phyloP scores from a whole-genome alignment of 1,140 invertebrate genomes.

The Globodera ellingtonae region DNA sequence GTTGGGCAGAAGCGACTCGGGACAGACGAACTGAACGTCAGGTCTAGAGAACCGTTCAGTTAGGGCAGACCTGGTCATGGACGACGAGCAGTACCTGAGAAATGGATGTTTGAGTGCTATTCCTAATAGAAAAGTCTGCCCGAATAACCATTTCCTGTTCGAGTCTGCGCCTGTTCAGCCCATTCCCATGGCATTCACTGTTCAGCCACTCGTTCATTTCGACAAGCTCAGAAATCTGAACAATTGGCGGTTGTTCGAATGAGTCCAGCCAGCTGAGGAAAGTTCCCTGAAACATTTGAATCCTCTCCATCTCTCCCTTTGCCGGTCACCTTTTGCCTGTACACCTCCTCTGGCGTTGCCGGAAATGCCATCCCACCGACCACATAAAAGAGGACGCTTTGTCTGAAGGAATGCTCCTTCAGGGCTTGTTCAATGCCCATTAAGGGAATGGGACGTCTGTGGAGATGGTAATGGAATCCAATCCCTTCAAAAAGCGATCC shows the following conservation, averaged over 20 bases:
- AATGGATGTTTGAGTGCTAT: neutral
- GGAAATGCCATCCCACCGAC: slow-evolving; percentile 36
- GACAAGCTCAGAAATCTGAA: slow-evolving; percentile 7
- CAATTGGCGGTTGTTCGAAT: slow-evolving; percentile 32
- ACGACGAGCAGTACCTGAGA: slow-evolving; percentile 16
- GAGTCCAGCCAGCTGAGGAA: slow-evolving; percentile 14
- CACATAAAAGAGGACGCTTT: slow-evolving; percentile 26
- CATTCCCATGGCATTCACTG: slow-evolving; percentile 24
- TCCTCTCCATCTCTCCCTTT: neutral
- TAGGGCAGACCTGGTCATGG: slow-evolving; percentile 14
- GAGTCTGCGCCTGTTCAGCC: neutral
- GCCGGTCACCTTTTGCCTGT: slow-evolving; percentile 6
- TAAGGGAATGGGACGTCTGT: slow-evolving; percentile 22
- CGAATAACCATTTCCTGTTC: slow-evolving; percentile 13
- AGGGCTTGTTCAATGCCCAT: slow-evolving; percentile 27
- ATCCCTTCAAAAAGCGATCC: slow-evolving; percentile 20
- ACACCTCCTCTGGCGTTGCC: neutral
- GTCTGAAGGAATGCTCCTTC: slow-evolving; percentile 12
- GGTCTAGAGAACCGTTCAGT: neutral
- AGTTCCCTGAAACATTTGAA: neutral
- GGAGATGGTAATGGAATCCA: slow-evolving; percentile 44
- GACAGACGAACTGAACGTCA: neutral
- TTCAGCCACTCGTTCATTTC: slow-evolving; percentile 43
- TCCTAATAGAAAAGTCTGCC: neutral
- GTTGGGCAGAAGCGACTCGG: neutral